A percentile compares a stretch with the other conserved stretches of the same genome.
Evolutionary conservation across 2,113 vertebrate genomes (phyloP).

Genomic region (Phalacrocorax pelagicus): DNA sequence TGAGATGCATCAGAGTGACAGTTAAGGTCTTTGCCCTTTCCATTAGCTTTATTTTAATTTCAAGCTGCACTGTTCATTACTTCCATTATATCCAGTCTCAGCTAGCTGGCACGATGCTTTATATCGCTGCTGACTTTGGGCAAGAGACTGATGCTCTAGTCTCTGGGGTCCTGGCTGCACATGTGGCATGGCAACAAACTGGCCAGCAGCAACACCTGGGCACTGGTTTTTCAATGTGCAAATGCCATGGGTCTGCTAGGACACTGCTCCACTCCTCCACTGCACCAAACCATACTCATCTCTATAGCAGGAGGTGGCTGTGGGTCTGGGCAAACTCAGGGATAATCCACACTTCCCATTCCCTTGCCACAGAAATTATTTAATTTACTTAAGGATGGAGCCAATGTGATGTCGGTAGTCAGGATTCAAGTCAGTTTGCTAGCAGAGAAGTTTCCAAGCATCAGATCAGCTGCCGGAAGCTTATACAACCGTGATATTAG

Average conservation of each 20-base stretch:
- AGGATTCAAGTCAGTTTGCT: background rate
- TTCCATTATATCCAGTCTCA: background rate
- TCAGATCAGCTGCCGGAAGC: background rate
- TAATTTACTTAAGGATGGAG: background rate
- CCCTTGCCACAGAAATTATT: background rate
- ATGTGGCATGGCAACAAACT: background rate
- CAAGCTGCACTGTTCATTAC: background rate
- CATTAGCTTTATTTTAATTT: slow-evolving; percentile 58
- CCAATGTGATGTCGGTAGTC: background rate
- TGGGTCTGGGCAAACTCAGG: fast-evolving
- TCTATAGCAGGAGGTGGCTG: background rate
- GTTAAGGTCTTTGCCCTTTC: slow-evolving; percentile 54
- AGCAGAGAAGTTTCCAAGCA: background rate
- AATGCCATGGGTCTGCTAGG: background rate
- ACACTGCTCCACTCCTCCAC: background rate
- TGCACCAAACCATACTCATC: fast-evolving
- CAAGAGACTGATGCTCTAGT: background rate
- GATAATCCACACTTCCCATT: background rate
- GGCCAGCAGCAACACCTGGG: background rate
- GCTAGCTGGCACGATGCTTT: background rate
- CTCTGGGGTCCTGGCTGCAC: fast-evolving
- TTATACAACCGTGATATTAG: background rate
- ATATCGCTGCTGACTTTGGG: background rate
- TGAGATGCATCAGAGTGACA: slow-evolving; percentile 11
- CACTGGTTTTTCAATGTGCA: background rate